Base-by-base conservation (phyloP, 2,113 vertebrate genomes). In the Anguilla rostrata region DNA sequence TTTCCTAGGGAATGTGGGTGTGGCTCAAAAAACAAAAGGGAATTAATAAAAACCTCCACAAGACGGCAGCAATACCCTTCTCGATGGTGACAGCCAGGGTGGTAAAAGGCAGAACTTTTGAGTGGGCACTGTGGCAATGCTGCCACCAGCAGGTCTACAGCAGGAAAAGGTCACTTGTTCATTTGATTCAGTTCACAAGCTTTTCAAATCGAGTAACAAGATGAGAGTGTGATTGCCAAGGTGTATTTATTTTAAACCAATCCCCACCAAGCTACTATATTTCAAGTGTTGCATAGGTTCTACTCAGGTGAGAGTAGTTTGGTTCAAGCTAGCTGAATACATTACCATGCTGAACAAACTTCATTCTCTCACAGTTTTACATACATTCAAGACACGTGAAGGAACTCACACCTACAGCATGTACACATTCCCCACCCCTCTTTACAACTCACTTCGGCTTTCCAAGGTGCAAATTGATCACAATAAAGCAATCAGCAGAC, bases 231-330 rank as follows among this genome's bases (percentile, higher is more conserved):
- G 91, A 91, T 91, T 92, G 91, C 91, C 91, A 87, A 90, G 92
- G 87, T 87, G 89, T 87, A 91, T 91, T 91, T 66, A 85, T 90
- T 90, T 92, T 91, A 92, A 88, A 85, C 83, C 75, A 81, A 60
- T 87, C 86, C 39, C 53, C 56, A 66, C 34, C 43, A 66, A 81
- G 41, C 15, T n/a, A 2, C 39, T 22, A 63, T 81, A 46, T 66
- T 8, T 83, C 66, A 5, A 84, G 56, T 84, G 89, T 91, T 95
- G 94, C 94, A 94, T 90, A 93, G 93, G 82, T 92, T 84, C 86
- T 91, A 93, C 90, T 90, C 88, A 90, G 85, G 89, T 90, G 87
- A 92, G 80, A 82, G 78, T 57, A 84, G 11, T 66, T 29, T 40
- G 82, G 85, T 86, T 78, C 11, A 84, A 84, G 88, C 29, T 0